phyloP scores from a whole-genome alignment of 2,113 vertebrate species.

The Sapayoa aenigma region DNA sequence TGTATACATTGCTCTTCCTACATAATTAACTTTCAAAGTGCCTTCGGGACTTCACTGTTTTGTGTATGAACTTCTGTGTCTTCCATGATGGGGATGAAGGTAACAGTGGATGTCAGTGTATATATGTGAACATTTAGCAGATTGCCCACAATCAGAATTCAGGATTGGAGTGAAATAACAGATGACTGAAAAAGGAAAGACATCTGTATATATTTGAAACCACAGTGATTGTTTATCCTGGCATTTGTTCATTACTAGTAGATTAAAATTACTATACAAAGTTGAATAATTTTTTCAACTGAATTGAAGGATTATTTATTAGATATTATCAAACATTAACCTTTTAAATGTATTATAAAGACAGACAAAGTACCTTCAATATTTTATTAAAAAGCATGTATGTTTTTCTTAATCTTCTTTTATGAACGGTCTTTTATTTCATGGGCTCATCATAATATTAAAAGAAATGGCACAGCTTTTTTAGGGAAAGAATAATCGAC shows the following conservation, averaged over 20 bases:
- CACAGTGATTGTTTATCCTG: not conserved
- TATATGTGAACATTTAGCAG: conserved; percentile 22
- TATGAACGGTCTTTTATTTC: not conserved
- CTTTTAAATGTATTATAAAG: not conserved
- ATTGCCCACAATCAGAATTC: not conserved
- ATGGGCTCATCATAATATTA: not conserved
- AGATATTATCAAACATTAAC: not conserved
- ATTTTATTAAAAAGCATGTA: not conserved
- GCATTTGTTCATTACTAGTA: not conserved
- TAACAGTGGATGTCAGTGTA: not conserved
- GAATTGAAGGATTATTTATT: conserved; percentile 1
- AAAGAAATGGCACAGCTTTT: not conserved
- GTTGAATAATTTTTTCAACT: not conserved
- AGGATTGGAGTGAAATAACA: not conserved
- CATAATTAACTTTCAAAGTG: not conserved
- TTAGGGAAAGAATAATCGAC: not conserved
- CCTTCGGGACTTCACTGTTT: not conserved
- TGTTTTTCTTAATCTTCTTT: not conserved
- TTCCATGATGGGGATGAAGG: not conserved
- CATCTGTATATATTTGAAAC: conserved; percentile 24
- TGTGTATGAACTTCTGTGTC: not conserved
- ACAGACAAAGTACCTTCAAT: not conserved
- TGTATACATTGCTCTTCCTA: not conserved
- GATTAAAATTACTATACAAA: conserved; percentile 7
- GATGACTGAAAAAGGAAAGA: conserved; percentile 15